Percentiles rank a stretch among this genome's conserved stretches.
Evolutionary conservation across 1,140 invertebrate species (phyloP).

Genomic region (Micrasema minimum): DNA sequence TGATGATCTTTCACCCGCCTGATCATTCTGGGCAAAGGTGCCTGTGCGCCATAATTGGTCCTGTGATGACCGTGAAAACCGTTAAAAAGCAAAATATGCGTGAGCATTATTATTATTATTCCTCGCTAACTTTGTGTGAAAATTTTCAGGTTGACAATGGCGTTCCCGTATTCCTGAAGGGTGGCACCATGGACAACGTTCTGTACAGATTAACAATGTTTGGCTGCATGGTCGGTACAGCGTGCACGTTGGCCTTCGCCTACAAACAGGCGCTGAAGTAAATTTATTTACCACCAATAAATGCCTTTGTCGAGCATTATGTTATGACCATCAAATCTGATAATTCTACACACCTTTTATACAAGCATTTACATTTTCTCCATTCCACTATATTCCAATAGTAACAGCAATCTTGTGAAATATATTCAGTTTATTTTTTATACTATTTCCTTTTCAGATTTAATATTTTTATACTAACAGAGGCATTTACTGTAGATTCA

Average conservation of each 20-base stretch:
- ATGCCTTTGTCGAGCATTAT: background rate
- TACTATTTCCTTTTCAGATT: background rate
- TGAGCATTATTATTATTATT: too few relatives aligned
- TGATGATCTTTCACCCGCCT: too few relatives aligned
- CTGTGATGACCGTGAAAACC: too few relatives aligned
- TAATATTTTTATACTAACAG: conserved; percentile 6
- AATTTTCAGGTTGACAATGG: conserved; percentile 66
- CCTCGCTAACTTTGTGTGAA: too few relatives aligned
- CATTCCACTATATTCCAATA: too few relatives aligned
- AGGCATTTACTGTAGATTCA: conserved; percentile 9
- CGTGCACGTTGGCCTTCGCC: conserved; percentile 34
- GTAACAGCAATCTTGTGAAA: background rate
- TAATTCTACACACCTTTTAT: too few relatives aligned
- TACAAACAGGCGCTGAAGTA: background rate
- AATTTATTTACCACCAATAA: conserved; percentile 1
- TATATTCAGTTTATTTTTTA: conserved; percentile 5
- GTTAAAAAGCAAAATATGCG: too few relatives aligned
- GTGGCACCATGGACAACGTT: conserved; percentile 68
- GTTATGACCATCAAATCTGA: too few relatives aligned
- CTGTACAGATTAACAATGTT: conserved; percentile 65
- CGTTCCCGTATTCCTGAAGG: conserved; percentile 71
- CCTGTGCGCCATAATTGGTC: too few relatives aligned
- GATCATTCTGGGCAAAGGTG: too few relatives aligned
- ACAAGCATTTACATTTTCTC: too few relatives aligned
- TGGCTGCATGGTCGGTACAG: conserved; percentile 59